Evolutionary conservation across 1,140 invertebrate genomes (phyloP).

Genomic region (Pentalonia nigronervosa): DNA sequence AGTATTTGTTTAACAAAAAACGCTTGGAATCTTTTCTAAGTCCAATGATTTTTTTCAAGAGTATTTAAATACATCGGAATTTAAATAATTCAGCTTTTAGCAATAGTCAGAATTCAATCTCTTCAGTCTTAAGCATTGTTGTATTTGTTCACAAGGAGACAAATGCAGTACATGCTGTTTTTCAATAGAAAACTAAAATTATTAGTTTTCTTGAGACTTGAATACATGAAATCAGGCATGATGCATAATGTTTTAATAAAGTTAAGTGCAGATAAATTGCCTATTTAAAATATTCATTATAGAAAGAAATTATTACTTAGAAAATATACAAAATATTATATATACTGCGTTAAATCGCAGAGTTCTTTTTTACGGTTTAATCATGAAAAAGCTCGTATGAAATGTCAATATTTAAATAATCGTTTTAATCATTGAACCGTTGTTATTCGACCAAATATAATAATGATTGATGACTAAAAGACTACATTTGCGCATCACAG

Average conservation of each 20-base stretch:
- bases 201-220: not conserved
- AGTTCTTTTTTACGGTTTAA: not conserved
- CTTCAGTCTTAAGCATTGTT: not conserved
- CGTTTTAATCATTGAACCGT: not conserved
- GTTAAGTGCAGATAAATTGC: not conserved
- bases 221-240: not conserved
- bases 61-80: not conserved
- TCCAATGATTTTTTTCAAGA: not conserved
- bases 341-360: not conserved
- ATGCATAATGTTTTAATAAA: not conserved
- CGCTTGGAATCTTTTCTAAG: not conserved
- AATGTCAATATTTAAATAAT: conserved; percentile 35
- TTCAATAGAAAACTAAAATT: not conserved
- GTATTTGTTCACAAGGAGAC: not conserved
- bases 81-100: not conserved
- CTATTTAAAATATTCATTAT: not conserved
- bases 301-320: not conserved
- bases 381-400: not conserved
- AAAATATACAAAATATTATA: not conserved
- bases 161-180: not conserved
- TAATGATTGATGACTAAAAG: not conserved
- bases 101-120: not conserved
- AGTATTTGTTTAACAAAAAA: not conserved
- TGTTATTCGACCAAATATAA: not conserved
- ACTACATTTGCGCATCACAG: not conserved